Conservation (phyloP, 2,888 invertebrate genomes). For the Euplagia quadripunctaria region DNA sequence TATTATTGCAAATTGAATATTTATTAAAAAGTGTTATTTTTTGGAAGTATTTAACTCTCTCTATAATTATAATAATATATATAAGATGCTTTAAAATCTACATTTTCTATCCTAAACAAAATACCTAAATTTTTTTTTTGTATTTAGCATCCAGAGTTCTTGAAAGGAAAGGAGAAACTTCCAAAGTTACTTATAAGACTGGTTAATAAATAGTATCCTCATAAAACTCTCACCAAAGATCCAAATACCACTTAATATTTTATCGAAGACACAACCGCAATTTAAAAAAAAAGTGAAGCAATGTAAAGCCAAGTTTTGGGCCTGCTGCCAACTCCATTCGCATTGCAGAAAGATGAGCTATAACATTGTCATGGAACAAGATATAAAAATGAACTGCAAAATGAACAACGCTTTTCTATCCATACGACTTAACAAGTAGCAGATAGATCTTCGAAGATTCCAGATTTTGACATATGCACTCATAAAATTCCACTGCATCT, state of each 20-base stretch:
- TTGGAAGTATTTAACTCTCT: too few species aligned
- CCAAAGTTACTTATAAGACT: neutral
- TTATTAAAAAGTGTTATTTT: too few species aligned
- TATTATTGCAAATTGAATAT: too few species aligned
- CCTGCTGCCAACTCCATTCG: conserved; percentile 72
- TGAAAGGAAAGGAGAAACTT: neutral
- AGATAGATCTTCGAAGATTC: neutral
- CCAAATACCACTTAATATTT: conserved; percentile 30
- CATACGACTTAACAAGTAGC: conserved; percentile 16
- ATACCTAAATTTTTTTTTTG: too few species aligned
- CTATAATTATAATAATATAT: too few species aligned
- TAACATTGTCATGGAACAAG: conserved; percentile 62
- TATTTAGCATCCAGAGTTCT: too few species aligned
- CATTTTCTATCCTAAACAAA: too few species aligned
- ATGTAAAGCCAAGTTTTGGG: conserved; percentile 71
- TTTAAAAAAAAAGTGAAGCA: conserved; percentile 47
- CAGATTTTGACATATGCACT: too few species aligned
- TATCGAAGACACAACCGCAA: conserved; percentile 38
- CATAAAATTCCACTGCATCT: too few species aligned
- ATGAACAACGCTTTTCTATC: conserved; percentile 33
- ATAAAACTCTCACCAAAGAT: conserved; percentile 8
- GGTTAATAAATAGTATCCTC: neutral
- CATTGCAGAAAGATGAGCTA: conserved; percentile 76
- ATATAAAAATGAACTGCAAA: conserved; percentile 56
- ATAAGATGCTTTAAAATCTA: too few species aligned